Percentiles rank a stretch among this genome's conserved stretches.
Evolutionary conservation across 2,113 vertebrate species (phyloP).

Genomic region (Dissostichus mawsoni): DNA sequence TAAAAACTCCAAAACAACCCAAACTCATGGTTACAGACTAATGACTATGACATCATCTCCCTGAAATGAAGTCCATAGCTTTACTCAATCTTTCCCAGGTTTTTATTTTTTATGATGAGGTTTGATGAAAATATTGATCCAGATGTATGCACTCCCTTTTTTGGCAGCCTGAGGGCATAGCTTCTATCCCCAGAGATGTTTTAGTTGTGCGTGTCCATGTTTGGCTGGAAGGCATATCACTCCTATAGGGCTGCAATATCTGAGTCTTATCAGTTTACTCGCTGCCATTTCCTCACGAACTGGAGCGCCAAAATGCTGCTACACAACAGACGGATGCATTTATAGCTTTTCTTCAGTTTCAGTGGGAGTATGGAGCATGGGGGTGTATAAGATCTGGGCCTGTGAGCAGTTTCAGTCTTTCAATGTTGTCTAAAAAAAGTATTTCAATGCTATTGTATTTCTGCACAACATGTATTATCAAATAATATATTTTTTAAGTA

Average conservation of each 20-base stretch:
- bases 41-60: slow-evolving; percentile 4
- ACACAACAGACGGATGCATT: not conserved
- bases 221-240: not conserved
- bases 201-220: not conserved
- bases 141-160: not conserved
- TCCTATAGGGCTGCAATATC: not conserved
- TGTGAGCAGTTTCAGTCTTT: not conserved
- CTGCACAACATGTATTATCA: not conserved
- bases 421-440: not conserved
- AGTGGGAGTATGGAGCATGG: not conserved
- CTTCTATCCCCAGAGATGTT: not conserved
- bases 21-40: not conserved
- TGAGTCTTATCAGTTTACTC: not conserved
- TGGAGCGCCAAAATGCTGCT: not conserved
- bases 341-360: not conserved
- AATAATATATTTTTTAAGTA: not conserved
- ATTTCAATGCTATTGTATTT: not conserved
- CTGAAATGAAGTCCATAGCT: not conserved
- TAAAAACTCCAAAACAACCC: not conserved
- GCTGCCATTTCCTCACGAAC: slow-evolving; percentile 2
- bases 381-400: not conserved
- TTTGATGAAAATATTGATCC: not conserved
- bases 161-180: not conserved
- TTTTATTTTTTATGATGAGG: not conserved
- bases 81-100: not conserved